Conservation (phyloP, 2,113 vertebrate species). For the Ancistrus triradiatus region DNA sequence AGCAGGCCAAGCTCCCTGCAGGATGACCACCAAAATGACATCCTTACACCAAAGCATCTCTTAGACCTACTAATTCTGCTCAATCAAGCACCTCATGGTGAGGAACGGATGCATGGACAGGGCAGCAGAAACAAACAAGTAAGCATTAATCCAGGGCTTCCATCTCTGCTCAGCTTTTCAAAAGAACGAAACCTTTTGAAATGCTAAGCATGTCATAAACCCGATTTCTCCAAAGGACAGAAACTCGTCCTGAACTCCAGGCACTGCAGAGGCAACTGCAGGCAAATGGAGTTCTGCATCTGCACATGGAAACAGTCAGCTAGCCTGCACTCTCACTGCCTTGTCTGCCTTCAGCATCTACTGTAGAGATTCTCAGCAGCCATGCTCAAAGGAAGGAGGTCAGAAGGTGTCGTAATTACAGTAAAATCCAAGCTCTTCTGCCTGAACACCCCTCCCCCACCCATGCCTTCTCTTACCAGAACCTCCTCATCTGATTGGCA, state of each 20-base stretch:
- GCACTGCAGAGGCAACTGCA: slow-evolving; percentile 12
- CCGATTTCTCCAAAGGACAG: slow-evolving; percentile 16
- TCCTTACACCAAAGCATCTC: slow-evolving; percentile 2
- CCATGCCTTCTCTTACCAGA: slow-evolving; percentile 31
- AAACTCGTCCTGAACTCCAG: slow-evolving; percentile 5
- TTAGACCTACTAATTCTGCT: not conserved
- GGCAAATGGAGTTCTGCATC: slow-evolving; percentile 29
- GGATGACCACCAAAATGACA: slow-evolving; percentile 10
- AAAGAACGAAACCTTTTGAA: no score
- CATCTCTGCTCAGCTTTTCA: no score
- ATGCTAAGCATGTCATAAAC: not conserved
- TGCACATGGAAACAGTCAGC: slow-evolving; percentile 12
- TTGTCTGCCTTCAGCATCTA: slow-evolving; percentile 36
- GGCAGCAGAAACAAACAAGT: slow-evolving; percentile 24
- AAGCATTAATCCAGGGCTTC: no score
- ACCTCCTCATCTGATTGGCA: slow-evolving; percentile 63
- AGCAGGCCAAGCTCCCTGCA: not conserved
- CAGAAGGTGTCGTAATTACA: slow-evolving; percentile 46
- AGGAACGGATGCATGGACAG: slow-evolving; percentile 4
- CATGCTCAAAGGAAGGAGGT: slow-evolving; percentile 39
- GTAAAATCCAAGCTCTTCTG: slow-evolving; percentile 45
- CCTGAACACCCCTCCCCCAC: slow-evolving; percentile 38
- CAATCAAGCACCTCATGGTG: slow-evolving; percentile 14
- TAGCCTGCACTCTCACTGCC: slow-evolving; percentile 32
- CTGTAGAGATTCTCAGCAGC: slow-evolving; percentile 32